Evolutionary conservation across 2,888 invertebrate species (phyloP).

Genomic region (Synanthedon tipuliformis): DNA sequence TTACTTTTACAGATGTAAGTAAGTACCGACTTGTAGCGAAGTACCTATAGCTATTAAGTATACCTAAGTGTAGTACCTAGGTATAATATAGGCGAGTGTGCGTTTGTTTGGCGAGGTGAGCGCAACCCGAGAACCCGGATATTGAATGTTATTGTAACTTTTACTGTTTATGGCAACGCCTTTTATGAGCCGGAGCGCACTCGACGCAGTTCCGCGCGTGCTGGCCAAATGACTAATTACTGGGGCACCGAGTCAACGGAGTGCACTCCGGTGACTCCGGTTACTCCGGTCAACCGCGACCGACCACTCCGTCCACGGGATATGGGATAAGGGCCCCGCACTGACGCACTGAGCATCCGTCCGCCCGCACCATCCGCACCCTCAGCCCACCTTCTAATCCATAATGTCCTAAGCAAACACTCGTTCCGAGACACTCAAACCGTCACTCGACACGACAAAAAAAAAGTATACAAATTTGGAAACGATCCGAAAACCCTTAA

Average conservation of each 20-base stretch:
- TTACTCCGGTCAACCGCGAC: conserved; percentile 1
- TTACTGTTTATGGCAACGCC: background rate
- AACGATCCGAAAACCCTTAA: conserved; percentile 41
- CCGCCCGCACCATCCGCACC: too few species aligned
- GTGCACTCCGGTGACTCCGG: background rate
- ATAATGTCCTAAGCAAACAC: conserved; percentile 48
- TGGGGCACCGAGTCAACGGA: background rate
- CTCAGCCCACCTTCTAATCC: too few species aligned
- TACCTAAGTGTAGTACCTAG: background rate
- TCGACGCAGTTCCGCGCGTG: background rate
- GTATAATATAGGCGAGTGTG: background rate
- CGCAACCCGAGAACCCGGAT: conserved; percentile 3
- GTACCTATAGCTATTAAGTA: too few species aligned
- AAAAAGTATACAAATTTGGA: conserved; percentile 48
- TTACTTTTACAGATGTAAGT: too few species aligned
- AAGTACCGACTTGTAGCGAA: too few species aligned
- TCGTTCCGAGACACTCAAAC: conserved; percentile 54
- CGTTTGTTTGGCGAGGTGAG: background rate
- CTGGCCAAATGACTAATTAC: background rate
- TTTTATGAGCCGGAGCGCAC: background rate
- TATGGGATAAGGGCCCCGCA: background rate
- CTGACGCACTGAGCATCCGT: background rate
- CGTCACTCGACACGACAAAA: conserved; percentile 49
- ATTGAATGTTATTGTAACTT: conserved; percentile 1
- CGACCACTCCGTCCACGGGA: conserved; percentile 1